Conservation (phyloP, 2,113 vertebrate genomes). For the Myrmophylax atrothorax region DNA sequence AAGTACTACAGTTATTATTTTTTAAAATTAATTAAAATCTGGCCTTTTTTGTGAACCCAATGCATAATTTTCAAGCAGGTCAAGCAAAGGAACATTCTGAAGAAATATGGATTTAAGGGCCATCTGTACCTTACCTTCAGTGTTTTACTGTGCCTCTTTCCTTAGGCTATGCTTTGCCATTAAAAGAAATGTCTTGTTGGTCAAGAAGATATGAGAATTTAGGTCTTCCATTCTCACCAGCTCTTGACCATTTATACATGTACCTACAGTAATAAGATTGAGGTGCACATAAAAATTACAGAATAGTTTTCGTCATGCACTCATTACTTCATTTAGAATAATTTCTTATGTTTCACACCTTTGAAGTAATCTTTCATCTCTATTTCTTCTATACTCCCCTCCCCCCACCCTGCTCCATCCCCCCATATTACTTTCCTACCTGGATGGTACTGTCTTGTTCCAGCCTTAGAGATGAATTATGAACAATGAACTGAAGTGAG, state of each 20-base stretch:
- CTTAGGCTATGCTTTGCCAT: background rate
- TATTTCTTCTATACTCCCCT: background rate
- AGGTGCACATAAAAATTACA: background rate
- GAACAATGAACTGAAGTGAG: background rate
- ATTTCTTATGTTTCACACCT: background rate
- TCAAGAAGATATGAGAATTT: background rate
- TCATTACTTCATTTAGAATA: background rate
- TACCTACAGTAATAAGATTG: background rate
- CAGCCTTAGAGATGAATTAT: background rate
- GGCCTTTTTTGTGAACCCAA: background rate
- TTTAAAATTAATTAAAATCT: background rate
- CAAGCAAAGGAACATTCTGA: background rate
- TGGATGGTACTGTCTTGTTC: background rate
- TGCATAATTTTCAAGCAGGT: background rate
- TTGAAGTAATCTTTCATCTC: background rate
- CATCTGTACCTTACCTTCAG: background rate
- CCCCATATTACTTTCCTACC: background rate
- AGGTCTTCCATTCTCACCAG: background rate
- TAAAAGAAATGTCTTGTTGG: background rate
- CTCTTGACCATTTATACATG: background rate
- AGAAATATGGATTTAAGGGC: background rate
- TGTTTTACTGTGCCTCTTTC: background rate
- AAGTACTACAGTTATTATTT: background rate
- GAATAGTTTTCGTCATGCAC: background rate
- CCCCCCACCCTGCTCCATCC: no score